Percentiles rank a stretch among this genome's conserved stretches.
phyloP scores from a whole-genome alignment of 2,113 vertebrate genomes.

The Callithrix jacchus region DNA sequence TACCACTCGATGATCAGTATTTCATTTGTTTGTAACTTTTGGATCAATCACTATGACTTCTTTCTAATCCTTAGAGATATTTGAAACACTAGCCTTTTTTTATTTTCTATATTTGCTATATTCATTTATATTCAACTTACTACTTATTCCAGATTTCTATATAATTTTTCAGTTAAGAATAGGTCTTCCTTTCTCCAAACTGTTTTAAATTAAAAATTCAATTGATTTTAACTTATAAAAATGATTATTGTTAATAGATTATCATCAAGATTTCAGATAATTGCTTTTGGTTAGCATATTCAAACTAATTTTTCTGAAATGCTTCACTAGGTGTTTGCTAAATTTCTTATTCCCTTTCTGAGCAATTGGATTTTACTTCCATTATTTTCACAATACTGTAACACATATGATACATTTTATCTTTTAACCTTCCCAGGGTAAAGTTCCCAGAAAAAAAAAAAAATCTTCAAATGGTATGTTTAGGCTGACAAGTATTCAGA shows the following conservation, averaged over 20 bases:
- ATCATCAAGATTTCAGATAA: not conserved
- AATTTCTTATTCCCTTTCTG: not conserved
- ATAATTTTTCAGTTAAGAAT: constrained; percentile 24
- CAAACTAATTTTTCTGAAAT: not conserved
- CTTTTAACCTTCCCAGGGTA: not conserved
- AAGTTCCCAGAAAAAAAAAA: not conserved
- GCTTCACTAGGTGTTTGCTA: not conserved
- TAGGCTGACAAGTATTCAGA: not conserved
- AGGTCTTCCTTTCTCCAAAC: not conserved
- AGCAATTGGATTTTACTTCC: not conserved
- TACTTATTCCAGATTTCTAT: not conserved
- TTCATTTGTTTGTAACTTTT: not conserved
- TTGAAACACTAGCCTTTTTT: constrained; percentile 2
- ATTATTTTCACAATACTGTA: not conserved
- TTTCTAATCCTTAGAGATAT: not conserved
- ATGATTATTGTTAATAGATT: not conserved
- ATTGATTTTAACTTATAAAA: not conserved
- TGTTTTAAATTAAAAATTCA: not conserved
- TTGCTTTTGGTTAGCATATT: not conserved
- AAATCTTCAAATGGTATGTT: not conserved
- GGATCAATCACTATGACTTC: not conserved
- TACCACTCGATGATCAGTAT: not conserved
- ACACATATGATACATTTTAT: not conserved
- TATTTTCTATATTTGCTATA: not conserved
- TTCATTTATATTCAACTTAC: constrained; percentile 30